A percentile compares a stretch with the other conserved stretches of the same genome.
These are phyloP conservation scores for Cephus pygmeus DNA, from an alignment of 2,888 invertebrate genomes.

Conservation along the genomic window DNA sequence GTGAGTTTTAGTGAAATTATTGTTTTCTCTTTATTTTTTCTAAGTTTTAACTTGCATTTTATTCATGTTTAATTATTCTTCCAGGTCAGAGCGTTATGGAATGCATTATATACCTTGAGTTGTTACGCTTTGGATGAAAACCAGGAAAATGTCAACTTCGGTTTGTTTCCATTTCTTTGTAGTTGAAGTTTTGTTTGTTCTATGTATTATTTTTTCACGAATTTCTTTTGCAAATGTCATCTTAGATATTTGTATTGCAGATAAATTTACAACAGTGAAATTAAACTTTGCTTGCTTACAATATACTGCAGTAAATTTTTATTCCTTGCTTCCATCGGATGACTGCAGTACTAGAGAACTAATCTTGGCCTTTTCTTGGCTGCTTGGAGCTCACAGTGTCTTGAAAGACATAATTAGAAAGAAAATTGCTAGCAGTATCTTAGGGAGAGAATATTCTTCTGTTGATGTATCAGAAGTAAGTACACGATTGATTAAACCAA, in stretches of 20 bases:
- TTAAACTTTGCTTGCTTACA: conserved; percentile 55
- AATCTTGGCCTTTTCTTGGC: conserved; percentile 60
- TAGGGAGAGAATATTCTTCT: conserved; percentile 50
- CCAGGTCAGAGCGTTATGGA: conserved; percentile 49
- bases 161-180: background rate
- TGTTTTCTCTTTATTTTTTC: conserved; percentile 17
- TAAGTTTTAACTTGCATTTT: conserved; percentile 21
- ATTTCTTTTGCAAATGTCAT: background rate
- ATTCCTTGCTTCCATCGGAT: conserved; percentile 44
- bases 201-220: background rate
- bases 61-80: conserved; percentile 11
- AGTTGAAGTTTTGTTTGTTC: background rate
- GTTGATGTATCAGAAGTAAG: conserved; percentile 17
- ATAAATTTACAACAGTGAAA: conserved; percentile 50
- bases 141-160: conserved; percentile 30
- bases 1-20: conserved; percentile 49
- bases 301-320: conserved; percentile 60
- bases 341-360: conserved; percentile 50
- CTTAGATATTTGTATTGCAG: conserved; percentile 25
- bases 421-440: conserved; percentile 42
- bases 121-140: conserved; percentile 30
- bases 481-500: background rate
- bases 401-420: conserved; percentile 38
- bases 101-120: conserved; percentile 45
- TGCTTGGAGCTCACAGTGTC: conserved; percentile 51